phyloP scores from a whole-genome alignment of 2,797 vertebrate genomes.

The Enteromius mattozi region DNA sequence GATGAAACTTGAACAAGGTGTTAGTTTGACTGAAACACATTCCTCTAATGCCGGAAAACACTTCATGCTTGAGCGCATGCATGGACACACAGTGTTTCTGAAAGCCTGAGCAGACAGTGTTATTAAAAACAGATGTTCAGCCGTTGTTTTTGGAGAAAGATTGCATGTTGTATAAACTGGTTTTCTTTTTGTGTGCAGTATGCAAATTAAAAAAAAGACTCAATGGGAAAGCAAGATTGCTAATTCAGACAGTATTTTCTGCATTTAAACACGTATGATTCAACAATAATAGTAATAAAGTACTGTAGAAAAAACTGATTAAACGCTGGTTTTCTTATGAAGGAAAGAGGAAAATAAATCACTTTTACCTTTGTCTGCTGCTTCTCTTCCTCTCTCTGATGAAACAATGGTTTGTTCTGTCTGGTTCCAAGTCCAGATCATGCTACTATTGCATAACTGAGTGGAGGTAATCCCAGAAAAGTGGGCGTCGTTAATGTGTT shows the following conservation, averaged over 20 bases:
- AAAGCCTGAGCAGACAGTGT: not conserved
- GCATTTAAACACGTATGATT: not conserved
- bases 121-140: slow-evolving; percentile 13
- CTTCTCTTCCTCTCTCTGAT: slow-evolving; percentile 3
- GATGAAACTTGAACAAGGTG: not conserved
- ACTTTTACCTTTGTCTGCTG: slow-evolving; percentile 20
- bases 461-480: slow-evolving; percentile 6
- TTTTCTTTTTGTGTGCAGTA: not conserved
- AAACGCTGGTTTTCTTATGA: not conserved
- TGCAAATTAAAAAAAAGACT: not conserved
- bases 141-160: not conserved
- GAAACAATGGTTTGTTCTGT: not conserved
- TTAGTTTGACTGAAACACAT: not conserved
- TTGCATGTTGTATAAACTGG: not conserved
- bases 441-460: slow-evolving; percentile 55
- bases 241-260: not conserved
- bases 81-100: not conserved
- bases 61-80: not conserved
- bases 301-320: not conserved
- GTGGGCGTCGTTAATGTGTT: slow-evolving; percentile 36
- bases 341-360: not conserved
- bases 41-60: not conserved
- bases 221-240: not conserved
- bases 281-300: not conserved
- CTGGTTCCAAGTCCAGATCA: slow-evolving; percentile 48